Evolutionary conservation across 2,888 invertebrate genomes (phyloP), one percentile per base, ranked within the genome.

Genomic region (Pammene fasciana): DNA sequence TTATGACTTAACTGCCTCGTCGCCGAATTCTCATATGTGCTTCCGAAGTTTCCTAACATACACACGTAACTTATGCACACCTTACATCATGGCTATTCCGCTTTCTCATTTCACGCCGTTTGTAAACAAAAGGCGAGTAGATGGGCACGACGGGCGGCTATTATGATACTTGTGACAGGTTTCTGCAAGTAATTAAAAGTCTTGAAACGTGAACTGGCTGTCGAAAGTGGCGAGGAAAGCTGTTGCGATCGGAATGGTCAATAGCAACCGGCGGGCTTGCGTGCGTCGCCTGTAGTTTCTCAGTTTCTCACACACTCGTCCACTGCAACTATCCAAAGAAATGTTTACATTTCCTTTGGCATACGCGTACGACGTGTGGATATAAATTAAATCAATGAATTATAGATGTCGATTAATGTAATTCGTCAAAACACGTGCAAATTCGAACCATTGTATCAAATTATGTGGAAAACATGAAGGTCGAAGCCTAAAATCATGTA

Each of bases 221-320:
- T 87, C 82, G 89, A 91, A 89, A 92, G 92, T 88, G 84, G 85
- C 85, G 81, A 88, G 79, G 90, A 90, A 91, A 91, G 90, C 89
- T 88, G 87, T 79, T 75, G 74, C 82, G 79, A 80, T 82, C 80
- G 82, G 84, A 86, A 87, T 88, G 87, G 86, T 83, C 87, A 88
- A 85, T 82, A 84, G 80, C 80, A 70, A 64, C 68, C 64, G 59
- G 59, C 67, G 70, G 26, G 78, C 79, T 86, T 80, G 87, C 87
- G 83, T 87, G 87, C 70, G 71, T 74, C 73, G 76, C 74, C 55
- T 72, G 75, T 72, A 76, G 78, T 82, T 81, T 82, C 81, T 79
- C 74, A 76, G 78, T 82, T 81, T 82, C 81, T 79, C 74, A 75
- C 75, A 73, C 71, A 74, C 72, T 70, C 70, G 68, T 38, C 66